phyloP scores from a whole-genome alignment of 1,140 invertebrate genomes.

The Phymorhynchus buccinoides region DNA sequence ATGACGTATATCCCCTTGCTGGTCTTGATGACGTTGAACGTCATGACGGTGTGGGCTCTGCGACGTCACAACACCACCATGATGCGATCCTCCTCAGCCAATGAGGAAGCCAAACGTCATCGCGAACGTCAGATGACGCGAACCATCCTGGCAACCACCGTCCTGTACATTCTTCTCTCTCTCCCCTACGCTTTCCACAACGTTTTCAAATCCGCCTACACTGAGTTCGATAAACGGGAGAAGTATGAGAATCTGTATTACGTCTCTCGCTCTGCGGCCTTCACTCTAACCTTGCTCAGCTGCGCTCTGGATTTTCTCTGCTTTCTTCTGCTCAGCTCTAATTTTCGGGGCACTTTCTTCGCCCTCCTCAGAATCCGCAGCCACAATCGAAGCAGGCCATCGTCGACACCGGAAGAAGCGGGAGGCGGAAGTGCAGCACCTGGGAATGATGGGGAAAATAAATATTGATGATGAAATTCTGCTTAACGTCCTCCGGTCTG shows the following conservation, averaged over 20 bases:
- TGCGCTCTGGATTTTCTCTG: slow-evolving; percentile 27
- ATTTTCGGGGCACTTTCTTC: not conserved
- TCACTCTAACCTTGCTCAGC: slow-evolving; percentile 22
- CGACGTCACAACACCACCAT: slow-evolving; percentile 19
- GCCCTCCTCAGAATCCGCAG: not conserved
- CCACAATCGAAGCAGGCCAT: not conserved
- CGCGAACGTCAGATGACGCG: slow-evolving; percentile 15
- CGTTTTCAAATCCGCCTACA: not conserved
- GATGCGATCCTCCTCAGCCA: not conserved
- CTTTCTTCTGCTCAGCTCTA: slow-evolving; percentile 25
- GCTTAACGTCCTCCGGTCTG: too few species aligned
- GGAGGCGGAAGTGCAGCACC: too few species aligned
- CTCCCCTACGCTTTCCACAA: slow-evolving; percentile 29
- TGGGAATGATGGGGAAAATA: too few species aligned
- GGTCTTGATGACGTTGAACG: not conserved
- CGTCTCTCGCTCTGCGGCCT: not conserved
- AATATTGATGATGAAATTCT: too few species aligned
- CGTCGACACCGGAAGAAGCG: not conserved
- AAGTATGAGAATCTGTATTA: slow-evolving; percentile 28
- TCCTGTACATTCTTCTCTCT: slow-evolving; percentile 1
- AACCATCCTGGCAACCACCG: slow-evolving; percentile 6
- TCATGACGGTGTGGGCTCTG: slow-evolving; percentile 10
- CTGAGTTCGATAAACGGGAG: not conserved
- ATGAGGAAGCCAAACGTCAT: not conserved
- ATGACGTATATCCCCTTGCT: slow-evolving; percentile 23